Evolutionary conservation across 2,113 vertebrate genomes (phyloP).

Genomic region (Andinoacara biseriatus): DNA sequence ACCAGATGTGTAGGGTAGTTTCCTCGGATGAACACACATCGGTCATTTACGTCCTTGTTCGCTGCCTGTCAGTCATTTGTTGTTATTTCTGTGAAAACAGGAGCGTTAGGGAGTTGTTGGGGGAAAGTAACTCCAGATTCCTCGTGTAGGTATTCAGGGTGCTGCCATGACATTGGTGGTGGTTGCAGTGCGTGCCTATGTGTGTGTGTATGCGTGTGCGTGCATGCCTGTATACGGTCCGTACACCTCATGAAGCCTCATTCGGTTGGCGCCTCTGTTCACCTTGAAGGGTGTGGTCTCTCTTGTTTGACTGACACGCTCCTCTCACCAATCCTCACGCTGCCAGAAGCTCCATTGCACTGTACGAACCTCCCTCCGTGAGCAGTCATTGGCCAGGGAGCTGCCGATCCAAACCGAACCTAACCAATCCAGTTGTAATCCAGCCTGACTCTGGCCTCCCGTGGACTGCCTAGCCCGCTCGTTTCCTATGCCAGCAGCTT

Average conservation of each 20-base stretch:
- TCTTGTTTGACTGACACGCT: conserved; percentile 60
- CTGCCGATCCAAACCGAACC: conserved; percentile 68
- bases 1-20: conserved; percentile 66
- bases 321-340: conserved; percentile 67
- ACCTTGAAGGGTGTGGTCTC: conserved; percentile 55
- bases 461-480: conserved; percentile 79
- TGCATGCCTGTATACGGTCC: conserved; percentile 10
- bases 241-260: conserved; percentile 56
- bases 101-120: conserved; percentile 62
- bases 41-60: conserved; percentile 44
- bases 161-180: conserved; percentile 62
- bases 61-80: conserved; percentile 63
- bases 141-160: conserved; percentile 75
- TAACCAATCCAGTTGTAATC: conserved; percentile 77
- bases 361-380: conserved; percentile 79
- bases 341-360: conserved; percentile 82
- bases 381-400: conserved; percentile 78
- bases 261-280: conserved; percentile 50
- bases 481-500: conserved; percentile 83
- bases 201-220: conserved; percentile 2
- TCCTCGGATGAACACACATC: conserved; percentile 51
- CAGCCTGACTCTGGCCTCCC: conserved; percentile 84
- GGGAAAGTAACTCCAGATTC: conserved; percentile 67
- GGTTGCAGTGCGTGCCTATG: conserved; percentile 32
- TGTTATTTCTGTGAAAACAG: conserved; percentile 56